phyloP scores from a whole-genome alignment of 2,113 vertebrate species.

The Stegastes partitus region DNA sequence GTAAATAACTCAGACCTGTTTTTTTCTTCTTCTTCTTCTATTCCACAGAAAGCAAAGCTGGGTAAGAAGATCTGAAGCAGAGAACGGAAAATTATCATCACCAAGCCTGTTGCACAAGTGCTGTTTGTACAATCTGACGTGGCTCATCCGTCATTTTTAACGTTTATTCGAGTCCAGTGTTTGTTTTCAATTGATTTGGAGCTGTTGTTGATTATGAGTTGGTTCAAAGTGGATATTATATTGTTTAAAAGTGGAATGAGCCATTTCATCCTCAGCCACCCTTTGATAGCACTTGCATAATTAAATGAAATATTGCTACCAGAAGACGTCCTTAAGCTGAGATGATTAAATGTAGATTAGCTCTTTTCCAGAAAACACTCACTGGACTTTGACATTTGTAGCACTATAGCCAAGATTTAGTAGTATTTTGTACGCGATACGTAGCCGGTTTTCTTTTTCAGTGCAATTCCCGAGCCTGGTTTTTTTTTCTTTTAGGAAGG shows the following conservation, averaged over 20 bases:
- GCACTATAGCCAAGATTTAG: slow-evolving; percentile 23
- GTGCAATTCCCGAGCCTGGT: neutral
- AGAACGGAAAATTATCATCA: slow-evolving; percentile 65
- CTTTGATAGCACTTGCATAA: slow-evolving; percentile 31
- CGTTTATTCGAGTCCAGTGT: slow-evolving; percentile 44
- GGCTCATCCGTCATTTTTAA: slow-evolving; percentile 61
- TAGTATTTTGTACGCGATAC: slow-evolving; percentile 45
- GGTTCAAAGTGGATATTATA: slow-evolving; percentile 50
- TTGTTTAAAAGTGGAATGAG: slow-evolving; percentile 47
- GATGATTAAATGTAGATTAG: slow-evolving; percentile 29
- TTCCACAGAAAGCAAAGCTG: slow-evolving; percentile 96
- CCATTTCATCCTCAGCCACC: slow-evolving; percentile 7
- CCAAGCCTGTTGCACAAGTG: slow-evolving; percentile 58
- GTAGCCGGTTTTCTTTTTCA: slow-evolving; percentile 40
- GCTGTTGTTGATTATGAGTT: slow-evolving; percentile 40
- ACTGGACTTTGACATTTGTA: slow-evolving; percentile 29
- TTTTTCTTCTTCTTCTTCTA: slow-evolving; percentile 57
- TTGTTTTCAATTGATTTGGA: slow-evolving; percentile 61
- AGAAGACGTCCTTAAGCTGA: slow-evolving; percentile 35
- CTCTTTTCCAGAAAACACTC: slow-evolving; percentile 23
- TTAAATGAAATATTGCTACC: slow-evolving; percentile 44
- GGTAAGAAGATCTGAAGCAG: slow-evolving; percentile 92
- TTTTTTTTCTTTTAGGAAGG: slow-evolving; percentile 13
- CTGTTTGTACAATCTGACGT: slow-evolving; percentile 68
- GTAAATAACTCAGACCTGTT: slow-evolving; percentile 61